Conservation (phyloP, 2,113 vertebrate species). For the Nerophis ophidion region DNA sequence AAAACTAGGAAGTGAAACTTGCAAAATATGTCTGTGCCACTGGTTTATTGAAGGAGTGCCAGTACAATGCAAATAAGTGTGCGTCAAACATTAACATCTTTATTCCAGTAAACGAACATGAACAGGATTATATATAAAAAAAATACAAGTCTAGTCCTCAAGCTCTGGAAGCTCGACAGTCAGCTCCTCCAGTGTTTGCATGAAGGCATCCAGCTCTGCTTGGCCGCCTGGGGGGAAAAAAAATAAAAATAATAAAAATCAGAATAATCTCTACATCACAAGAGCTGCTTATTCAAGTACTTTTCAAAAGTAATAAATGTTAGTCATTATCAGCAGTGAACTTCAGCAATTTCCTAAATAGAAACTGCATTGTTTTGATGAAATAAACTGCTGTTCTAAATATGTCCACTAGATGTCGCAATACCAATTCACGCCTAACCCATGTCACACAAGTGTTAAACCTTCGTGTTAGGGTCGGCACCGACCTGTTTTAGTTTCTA, state of each 20-base stretch:
- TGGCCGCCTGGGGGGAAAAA: conserved; percentile 24
- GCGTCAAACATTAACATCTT: conserved; percentile 7
- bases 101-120: conserved; percentile 27
- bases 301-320: background rate
- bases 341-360: no score
- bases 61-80: background rate
- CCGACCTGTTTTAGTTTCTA: no score
- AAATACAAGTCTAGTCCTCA: background rate
- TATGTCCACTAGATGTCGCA: no score
- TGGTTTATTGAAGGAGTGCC: background rate
- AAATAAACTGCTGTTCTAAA: no score
- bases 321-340: no score
- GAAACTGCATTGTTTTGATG: no score
- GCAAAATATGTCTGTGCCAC: background rate
- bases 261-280: background rate
- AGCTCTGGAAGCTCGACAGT: conserved; percentile 52
- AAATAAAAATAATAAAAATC: background rate
- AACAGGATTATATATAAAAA: background rate
- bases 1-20: conserved; percentile 37
- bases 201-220: conserved; percentile 44
- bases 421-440: no score
- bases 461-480: no score
- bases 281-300: background rate
- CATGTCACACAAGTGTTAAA: no score
- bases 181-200: conserved; percentile 54